These are phyloP conservation scores for Reticulitermes speratus DNA, from an alignment of 1,140 invertebrate species.

Conservation along the genomic window DNA sequence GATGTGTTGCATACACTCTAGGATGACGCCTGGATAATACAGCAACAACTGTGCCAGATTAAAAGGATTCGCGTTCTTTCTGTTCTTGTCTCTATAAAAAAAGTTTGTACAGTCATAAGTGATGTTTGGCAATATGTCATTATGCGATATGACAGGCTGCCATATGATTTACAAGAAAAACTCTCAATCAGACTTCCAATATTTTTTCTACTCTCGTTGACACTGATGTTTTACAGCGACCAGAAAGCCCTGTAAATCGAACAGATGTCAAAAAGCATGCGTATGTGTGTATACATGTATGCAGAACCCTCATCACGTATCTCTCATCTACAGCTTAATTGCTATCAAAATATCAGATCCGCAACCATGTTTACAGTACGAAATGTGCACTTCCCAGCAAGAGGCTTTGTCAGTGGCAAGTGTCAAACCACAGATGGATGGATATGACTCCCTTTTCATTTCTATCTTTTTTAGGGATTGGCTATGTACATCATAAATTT, in stretches of 20 bases:
- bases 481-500: slow-evolving; percentile 17
- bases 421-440: slow-evolving; percentile 10
- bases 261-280: slow-evolving; percentile 15
- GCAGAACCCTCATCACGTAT: background rate
- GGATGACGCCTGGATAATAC: background rate
- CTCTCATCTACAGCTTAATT: background rate
- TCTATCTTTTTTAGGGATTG: background rate
- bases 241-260: background rate
- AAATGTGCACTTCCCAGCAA: slow-evolving; percentile 2
- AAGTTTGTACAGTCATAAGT: background rate
- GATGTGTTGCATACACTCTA: slow-evolving; percentile 4
- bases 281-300: background rate
- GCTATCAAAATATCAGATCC: background rate
- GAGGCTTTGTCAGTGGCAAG: background rate
- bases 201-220: background rate
- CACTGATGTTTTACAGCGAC: slow-evolving; percentile 2
- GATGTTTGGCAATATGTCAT: background rate
- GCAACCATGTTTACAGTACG: background rate
- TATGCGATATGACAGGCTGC: background rate
- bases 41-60: background rate
- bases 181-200: slow-evolving; percentile 1
- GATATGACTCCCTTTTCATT: background rate
- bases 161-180: slow-evolving; percentile 9
- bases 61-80: background rate
- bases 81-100: background rate